phyloP scores from a whole-genome alignment of 2,888 invertebrate genomes.

The Limnephilus lunatus region DNA sequence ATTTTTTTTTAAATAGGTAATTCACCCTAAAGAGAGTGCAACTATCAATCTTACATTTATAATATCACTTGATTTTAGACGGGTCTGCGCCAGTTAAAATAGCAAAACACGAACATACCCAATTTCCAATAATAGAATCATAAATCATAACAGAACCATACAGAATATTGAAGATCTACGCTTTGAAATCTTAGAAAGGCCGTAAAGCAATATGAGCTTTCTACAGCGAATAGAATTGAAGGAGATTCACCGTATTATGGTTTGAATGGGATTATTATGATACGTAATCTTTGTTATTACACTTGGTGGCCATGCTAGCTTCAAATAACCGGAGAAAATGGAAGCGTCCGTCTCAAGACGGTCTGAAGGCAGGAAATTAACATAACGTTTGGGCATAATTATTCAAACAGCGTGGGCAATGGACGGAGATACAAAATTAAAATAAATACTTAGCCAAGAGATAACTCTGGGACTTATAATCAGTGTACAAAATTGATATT shows the following conservation, averaged over 20 bases:
- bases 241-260: neutral
- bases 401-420: neutral
- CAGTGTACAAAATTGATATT: neutral
- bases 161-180: neutral
- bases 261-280: conserved; percentile 3
- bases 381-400: neutral
- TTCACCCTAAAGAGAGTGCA: too few relatives aligned
- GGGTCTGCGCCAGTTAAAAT: too few relatives aligned
- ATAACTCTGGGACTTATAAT: neutral
- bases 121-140: neutral
- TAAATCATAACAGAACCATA: neutral
- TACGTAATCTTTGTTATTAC: conserved; percentile 12
- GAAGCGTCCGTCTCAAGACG: neutral
- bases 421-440: neutral
- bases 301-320: neutral
- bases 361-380: neutral
- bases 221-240: neutral
- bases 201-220: neutral
- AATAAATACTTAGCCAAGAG: neutral
- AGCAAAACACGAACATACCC: neutral
- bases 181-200: neutral
- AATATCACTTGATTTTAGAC: too few relatives aligned
- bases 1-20: too few relatives aligned
- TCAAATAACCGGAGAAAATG: conserved; percentile 15
- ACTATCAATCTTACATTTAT: too few relatives aligned